Evolutionary conservation across 2,888 invertebrate genomes (phyloP).

Genomic region (Heliconius cydno): DNA sequence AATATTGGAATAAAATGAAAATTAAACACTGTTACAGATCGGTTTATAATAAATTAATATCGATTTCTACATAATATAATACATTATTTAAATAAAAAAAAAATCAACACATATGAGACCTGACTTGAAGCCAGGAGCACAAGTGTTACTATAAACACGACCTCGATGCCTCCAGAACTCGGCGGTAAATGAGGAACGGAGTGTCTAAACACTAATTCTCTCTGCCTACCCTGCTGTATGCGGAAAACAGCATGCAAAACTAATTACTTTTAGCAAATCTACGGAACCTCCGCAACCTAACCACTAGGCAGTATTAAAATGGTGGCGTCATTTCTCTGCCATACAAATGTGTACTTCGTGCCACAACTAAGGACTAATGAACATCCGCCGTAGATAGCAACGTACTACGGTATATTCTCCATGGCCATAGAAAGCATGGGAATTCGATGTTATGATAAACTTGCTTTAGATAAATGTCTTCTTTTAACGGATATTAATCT

Average conservation of each 20-base stretch:
- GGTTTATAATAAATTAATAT: not conserved
- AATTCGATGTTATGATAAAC: constrained; percentile 11
- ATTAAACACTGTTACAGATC: not conserved
- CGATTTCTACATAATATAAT: not conserved
- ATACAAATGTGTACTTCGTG: constrained; percentile 28
- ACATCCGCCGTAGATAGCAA: constrained; percentile 36
- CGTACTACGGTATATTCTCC: constrained; percentile 23
- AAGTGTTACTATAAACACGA: not conserved
- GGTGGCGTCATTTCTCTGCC: constrained; percentile 33
- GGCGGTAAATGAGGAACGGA: not conserved
- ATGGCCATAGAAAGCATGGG: constrained; percentile 29
- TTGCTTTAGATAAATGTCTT: not conserved
- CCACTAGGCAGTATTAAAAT: not conserved
- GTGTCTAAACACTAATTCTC: not conserved
- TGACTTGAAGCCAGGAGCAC: not conserved
- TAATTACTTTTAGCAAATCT: not conserved
- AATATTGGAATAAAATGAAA: not conserved
- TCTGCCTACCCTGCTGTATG: not conserved
- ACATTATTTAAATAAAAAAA: no score
- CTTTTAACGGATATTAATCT: not conserved
- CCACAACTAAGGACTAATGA: constrained; percentile 37
- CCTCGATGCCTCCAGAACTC: not conserved
- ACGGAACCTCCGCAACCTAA: not conserved
- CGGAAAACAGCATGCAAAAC: not conserved
- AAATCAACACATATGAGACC: not conserved